A percentile compares a stretch with the other conserved stretches of the same genome.
Evolutionary conservation across 53 echinoderm and acorn worm species (phyloP).

Genomic region (Henricia sp.): DNA sequence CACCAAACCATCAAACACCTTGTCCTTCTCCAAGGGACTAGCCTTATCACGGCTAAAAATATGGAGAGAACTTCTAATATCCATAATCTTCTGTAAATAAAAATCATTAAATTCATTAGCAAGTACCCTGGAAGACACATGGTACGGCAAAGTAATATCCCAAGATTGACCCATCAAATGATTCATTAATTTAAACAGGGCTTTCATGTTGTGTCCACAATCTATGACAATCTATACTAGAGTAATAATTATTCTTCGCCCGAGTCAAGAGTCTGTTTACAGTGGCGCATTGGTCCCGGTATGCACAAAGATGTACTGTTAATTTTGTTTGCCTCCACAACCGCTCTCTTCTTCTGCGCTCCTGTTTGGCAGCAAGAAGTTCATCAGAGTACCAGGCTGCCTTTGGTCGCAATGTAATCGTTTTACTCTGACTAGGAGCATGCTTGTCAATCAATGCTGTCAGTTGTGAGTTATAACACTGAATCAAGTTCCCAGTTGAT

Average conservation of each 20-base stretch:
- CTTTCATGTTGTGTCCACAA: background rate
- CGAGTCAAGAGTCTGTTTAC: constrained; percentile 10
- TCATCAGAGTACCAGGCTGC: constrained; percentile 31
- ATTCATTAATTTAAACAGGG: background rate
- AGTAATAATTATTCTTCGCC: constrained; percentile 8
- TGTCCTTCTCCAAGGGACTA: background rate
- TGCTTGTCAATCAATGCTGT: background rate
- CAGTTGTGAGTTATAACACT: background rate
- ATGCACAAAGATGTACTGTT: too few species aligned
- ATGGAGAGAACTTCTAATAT: background rate
- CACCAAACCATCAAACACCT: too few species aligned
- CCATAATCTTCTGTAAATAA: constrained; percentile 6
- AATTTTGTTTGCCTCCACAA: constrained; percentile 17
- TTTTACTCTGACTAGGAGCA: background rate
- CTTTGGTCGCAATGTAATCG: constrained; percentile 23
- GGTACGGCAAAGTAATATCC: background rate
- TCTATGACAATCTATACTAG: background rate
- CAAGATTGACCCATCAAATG: background rate
- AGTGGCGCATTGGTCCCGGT: background rate
- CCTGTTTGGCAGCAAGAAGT: constrained; percentile 10
- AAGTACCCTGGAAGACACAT: background rate
- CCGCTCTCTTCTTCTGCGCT: constrained; percentile 12
- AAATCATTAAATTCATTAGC: constrained; percentile 15
- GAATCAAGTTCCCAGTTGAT: background rate
- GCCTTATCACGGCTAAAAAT: background rate